Conservation (phyloP, 2,113 vertebrate genomes). For the Embiotoca jacksoni region DNA sequence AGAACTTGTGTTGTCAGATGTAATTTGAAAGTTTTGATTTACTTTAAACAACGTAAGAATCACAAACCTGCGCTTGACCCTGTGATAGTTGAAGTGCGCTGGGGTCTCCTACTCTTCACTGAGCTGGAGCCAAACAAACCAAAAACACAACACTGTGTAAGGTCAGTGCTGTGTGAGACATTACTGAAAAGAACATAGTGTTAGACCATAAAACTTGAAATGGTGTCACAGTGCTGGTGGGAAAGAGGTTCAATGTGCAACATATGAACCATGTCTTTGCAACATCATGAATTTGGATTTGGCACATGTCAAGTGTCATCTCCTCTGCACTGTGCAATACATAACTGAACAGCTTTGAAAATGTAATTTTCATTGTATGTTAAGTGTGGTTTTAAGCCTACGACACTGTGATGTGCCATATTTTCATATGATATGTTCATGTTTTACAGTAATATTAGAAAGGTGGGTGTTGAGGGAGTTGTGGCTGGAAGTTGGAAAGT, state of each 20-base stretch:
- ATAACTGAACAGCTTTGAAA: slow-evolving; percentile 5
- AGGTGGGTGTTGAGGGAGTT: not conserved
- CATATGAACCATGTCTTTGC: slow-evolving; percentile 22
- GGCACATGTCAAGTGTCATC: not conserved
- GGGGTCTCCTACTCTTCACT: not conserved
- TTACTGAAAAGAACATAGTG: slow-evolving; percentile 18
- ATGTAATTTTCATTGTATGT: not conserved
- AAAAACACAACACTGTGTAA: slow-evolving; percentile 6
- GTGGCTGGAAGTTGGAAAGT: slow-evolving; percentile 6
- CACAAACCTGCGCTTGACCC: slow-evolving; percentile 18
- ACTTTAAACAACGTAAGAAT: not conserved
- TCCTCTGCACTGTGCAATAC: not conserved
- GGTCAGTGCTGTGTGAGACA: slow-evolving; percentile 2
- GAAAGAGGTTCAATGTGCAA: not conserved
- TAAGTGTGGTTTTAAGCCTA: not conserved
- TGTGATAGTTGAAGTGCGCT: not conserved
- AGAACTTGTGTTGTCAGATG: not conserved
- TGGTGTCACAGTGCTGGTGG: not conserved
- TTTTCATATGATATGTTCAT: not conserved
- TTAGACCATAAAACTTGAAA: slow-evolving; percentile 34
- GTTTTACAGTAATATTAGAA: slow-evolving; percentile 8
- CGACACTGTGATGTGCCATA: not conserved
- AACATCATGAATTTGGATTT: slow-evolving; percentile 13
- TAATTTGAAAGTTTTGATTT: not conserved
- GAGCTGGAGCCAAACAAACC: slow-evolving; percentile 10